phyloP scores from a whole-genome alignment of 2,113 vertebrate species.

The Alligator mississippiensis region DNA sequence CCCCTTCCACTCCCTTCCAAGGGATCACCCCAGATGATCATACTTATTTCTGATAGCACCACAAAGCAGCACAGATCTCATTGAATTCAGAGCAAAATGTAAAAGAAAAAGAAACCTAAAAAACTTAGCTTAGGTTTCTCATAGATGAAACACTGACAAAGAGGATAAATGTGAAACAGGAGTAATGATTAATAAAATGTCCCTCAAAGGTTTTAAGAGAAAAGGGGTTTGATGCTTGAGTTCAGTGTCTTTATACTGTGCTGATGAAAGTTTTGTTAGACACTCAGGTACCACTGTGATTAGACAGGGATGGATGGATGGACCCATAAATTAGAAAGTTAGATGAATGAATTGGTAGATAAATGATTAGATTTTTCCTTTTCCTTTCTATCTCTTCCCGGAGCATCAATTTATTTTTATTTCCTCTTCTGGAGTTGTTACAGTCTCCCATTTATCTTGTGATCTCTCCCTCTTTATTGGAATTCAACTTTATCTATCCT shows the following conservation, averaged over 20 bases:
- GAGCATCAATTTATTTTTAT: conserved; percentile 53
- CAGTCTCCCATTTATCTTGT: not conserved
- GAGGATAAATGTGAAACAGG: not conserved
- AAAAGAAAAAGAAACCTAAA: not conserved
- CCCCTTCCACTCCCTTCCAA: too few relatives aligned
- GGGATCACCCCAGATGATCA: not conserved
- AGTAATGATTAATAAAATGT: conserved; percentile 32
- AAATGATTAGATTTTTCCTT: conserved; percentile 54
- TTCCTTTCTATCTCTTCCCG: not conserved
- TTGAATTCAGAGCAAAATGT: not conserved
- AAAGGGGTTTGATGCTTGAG: conserved; percentile 32
- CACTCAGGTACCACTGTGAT: not conserved
- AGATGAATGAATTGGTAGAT: conserved; percentile 22
- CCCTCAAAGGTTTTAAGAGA: not conserved
- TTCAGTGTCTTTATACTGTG: conserved; percentile 13
- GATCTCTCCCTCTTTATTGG: not conserved
- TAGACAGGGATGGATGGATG: not conserved
- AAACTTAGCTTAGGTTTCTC: not conserved
- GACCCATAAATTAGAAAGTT: conserved; percentile 53
- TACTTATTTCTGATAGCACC: not conserved
- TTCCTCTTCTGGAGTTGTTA: not conserved
- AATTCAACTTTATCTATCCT: not conserved
- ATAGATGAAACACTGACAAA: not conserved
- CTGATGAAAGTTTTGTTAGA: conserved; percentile 39
- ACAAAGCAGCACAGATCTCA: not conserved